A percentile compares a stretch with the other conserved stretches of the same genome.
Conservation (phyloP, 2,113 vertebrate species). For the Electrona antarctica region DNA sequence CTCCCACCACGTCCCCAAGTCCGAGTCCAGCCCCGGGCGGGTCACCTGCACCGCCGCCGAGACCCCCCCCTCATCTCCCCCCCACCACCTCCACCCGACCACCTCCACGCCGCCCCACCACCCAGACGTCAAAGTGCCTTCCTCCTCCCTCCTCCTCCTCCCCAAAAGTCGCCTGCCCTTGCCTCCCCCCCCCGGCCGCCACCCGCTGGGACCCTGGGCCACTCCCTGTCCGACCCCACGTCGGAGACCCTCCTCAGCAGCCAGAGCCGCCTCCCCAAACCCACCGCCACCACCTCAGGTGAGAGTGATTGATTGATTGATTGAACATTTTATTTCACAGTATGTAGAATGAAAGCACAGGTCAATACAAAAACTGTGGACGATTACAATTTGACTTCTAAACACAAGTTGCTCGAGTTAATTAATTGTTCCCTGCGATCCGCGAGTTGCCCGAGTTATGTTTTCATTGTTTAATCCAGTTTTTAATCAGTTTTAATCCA, state of each 20-base stretch:
- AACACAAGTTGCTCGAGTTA: too few relatives aligned
- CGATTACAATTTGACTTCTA: too few relatives aligned
- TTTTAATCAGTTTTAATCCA: too few relatives aligned
- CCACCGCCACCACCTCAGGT: constrained; percentile 81
- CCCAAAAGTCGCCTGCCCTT: constrained; percentile 63
- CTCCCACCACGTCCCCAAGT: constrained; percentile 71
- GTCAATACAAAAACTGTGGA: too few relatives aligned
- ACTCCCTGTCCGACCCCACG: constrained; percentile 82
- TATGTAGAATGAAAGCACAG: too few relatives aligned
- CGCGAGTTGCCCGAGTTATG: too few relatives aligned
- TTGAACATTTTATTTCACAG: too few relatives aligned
- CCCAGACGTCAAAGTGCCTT: constrained; percentile 83
- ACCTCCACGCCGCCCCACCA: constrained; percentile 39
- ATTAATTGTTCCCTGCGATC: too few relatives aligned
- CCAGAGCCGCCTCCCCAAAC: constrained; percentile 82
- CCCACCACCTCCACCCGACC: constrained; percentile 45
- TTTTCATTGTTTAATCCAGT: too few relatives aligned
- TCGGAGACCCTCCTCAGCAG: constrained; percentile 65
- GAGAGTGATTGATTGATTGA: background rate
- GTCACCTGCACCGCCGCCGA: constrained; percentile 51
- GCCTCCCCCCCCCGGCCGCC: constrained; percentile 35
- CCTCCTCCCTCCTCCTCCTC: constrained; percentile 50
- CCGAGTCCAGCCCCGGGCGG: constrained; percentile 72
- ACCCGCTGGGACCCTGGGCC: constrained; percentile 66
- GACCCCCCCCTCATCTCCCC: constrained; percentile 62